These are phyloP conservation scores for Bergia sp. DNA, from an alignment of 92 coral and sea anemone genomes.

Conservation along the genomic window DNA sequence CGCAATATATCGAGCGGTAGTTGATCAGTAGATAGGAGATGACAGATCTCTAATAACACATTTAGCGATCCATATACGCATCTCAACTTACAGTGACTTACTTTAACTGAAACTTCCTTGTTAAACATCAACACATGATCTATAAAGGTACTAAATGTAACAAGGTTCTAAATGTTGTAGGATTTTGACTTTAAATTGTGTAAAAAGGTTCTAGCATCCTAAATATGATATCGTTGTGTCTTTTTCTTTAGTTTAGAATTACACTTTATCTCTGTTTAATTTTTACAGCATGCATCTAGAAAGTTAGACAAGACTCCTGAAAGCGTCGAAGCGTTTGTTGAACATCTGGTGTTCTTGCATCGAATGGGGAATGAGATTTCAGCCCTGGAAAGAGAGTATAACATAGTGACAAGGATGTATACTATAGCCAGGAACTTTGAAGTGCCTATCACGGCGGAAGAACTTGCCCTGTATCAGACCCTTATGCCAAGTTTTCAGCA, in stretches of 20 bases:
- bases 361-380: slow-evolving; percentile 83
- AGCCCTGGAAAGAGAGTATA: slow-evolving; percentile 79
- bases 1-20: not conserved
- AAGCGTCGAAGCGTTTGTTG: slow-evolving; percentile 94
- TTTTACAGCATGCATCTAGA: slow-evolving; percentile 76
- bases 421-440: slow-evolving; percentile 84
- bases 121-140: not conserved
- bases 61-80: too few species aligned
- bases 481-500: slow-evolving; percentile 96
- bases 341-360: slow-evolving; percentile 81
- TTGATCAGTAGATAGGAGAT: not conserved
- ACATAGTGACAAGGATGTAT: slow-evolving; percentile 82
- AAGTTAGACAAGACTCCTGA: slow-evolving; percentile 86
- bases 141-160: not conserved
- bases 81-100: not conserved
- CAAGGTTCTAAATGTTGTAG: not conserved
- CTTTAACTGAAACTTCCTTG: not conserved
- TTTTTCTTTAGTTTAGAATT: not conserved
- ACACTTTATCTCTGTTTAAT: not conserved
- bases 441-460: slow-evolving; percentile 78
- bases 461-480: slow-evolving; percentile 87
- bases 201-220: not conserved
- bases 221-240: not conserved
- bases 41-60: not conserved
- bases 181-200: not conserved